These are phyloP conservation scores for Acanthosepion lycidas DNA, from an alignment of 2,888 invertebrate species.

Conservation along the genomic window DNA sequence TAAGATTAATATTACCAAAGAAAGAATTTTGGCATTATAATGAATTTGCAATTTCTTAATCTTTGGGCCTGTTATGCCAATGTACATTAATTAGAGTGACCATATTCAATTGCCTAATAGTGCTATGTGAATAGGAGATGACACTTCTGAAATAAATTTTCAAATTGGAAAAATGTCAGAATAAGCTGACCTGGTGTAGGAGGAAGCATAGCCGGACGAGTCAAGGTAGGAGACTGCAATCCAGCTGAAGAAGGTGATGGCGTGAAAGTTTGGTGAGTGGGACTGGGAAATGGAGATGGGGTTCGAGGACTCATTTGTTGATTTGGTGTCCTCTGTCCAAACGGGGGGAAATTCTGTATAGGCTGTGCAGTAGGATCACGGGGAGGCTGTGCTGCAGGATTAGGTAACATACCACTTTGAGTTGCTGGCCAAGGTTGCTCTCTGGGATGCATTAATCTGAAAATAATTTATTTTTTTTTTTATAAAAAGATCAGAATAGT, in stretches of 20 bases:
- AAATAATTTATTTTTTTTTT: not conserved
- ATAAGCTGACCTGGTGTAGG: conserved; percentile 42
- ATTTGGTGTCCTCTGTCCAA: conserved; percentile 57
- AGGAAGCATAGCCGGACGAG: conserved; percentile 45
- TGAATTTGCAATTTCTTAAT: too few species aligned
- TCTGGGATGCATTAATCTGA: conserved; percentile 35
- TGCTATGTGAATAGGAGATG: not conserved
- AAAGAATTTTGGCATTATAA: too few species aligned
- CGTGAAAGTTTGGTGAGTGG: conserved; percentile 46
- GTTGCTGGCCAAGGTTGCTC: conserved; percentile 33
- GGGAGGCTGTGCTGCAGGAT: conserved; percentile 18
- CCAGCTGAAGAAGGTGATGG: conserved; percentile 46
- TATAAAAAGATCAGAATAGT: not conserved
- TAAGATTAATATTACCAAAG: too few species aligned
- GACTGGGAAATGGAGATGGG: conserved; percentile 51
- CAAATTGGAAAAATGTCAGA: not conserved
- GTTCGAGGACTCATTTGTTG: conserved; percentile 58
- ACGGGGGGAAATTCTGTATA: conserved; percentile 56
- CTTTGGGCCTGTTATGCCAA: too few species aligned
- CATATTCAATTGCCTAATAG: too few species aligned
- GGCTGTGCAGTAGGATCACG: conserved; percentile 42
- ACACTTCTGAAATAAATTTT: not conserved
- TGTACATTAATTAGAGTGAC: too few species aligned
- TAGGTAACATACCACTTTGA: not conserved
- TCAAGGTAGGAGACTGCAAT: conserved; percentile 44